Percentiles rank a stretch among this genome's conserved stretches.
Evolutionary conservation across 2,797 vertebrate genomes (phyloP).

Genomic region (Mallotus villosus): DNA sequence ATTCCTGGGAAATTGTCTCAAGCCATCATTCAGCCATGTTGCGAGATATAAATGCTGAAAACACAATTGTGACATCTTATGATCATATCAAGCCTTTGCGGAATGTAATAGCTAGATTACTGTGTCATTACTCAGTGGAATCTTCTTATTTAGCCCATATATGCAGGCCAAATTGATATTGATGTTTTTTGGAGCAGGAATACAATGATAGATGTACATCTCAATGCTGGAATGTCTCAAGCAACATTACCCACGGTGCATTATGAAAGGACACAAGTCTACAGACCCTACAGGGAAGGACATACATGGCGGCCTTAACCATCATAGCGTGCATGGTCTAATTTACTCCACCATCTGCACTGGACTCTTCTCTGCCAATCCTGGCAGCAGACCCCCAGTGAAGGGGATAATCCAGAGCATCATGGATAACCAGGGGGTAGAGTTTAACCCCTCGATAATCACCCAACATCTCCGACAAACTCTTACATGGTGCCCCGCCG

Average conservation of each 20-base stretch:
- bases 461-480: conserved; percentile 3
- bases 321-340: conserved; percentile 42
- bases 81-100: conserved; percentile 3
- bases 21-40: neutral
- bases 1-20: neutral
- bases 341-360: conserved; percentile 64
- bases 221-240: neutral
- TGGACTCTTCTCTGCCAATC: conserved; percentile 15
- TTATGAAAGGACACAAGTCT: neutral
- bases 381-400: conserved; percentile 21
- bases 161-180: neutral
- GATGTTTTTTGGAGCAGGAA: neutral
- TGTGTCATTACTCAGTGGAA: neutral
- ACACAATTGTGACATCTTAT: neutral
- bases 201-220: neutral
- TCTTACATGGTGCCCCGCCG: neutral
- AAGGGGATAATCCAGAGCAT: conserved; percentile 47
- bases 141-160: neutral
- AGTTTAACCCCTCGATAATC: conserved; percentile 52
- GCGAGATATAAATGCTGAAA: neutral
- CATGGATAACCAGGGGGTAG: conserved; percentile 19
- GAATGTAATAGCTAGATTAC: neutral
- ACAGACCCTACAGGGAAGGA: neutral
- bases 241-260: neutral
- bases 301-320: conserved; percentile 41